These are phyloP conservation scores for Tribolium castaneum DNA, from an alignment of 1,140 invertebrate species.

Conservation along the genomic window DNA sequence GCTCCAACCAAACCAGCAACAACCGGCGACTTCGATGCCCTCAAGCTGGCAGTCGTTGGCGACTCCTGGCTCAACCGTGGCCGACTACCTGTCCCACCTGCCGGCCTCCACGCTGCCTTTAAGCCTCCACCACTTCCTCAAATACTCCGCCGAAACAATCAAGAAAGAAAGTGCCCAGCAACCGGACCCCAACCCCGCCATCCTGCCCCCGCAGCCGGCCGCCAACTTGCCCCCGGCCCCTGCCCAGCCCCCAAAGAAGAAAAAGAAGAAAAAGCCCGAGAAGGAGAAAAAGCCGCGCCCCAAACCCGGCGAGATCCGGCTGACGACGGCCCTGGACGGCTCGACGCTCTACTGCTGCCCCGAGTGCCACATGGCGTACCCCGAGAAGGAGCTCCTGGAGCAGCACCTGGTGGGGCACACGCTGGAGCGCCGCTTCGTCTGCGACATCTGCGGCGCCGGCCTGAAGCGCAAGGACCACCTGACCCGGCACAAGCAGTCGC, in stretches of 20 bases:
- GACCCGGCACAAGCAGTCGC: slow-evolving; percentile 83
- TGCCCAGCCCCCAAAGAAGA: slow-evolving; percentile 71
- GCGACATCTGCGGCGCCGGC: slow-evolving; percentile 86
- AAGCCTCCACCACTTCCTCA: slow-evolving; percentile 84
- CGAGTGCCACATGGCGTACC: slow-evolving; percentile 88
- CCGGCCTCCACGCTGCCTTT: slow-evolving; percentile 80
- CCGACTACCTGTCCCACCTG: slow-evolving; percentile 82
- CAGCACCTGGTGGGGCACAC: slow-evolving; percentile 85
- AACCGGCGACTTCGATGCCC: slow-evolving; percentile 54
- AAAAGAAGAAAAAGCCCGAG: slow-evolving; percentile 83
- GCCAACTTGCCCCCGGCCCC: slow-evolving; percentile 30
- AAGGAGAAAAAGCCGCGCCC: slow-evolving; percentile 84
- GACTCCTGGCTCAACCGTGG: slow-evolving; percentile 79
- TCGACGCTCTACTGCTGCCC: slow-evolving; percentile 87
- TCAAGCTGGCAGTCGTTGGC: slow-evolving; percentile 79
- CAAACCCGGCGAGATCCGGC: slow-evolving; percentile 83
- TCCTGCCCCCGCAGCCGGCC: slow-evolving; percentile 49
- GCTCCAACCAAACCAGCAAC: slow-evolving; percentile 46
- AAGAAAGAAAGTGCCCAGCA: slow-evolving; percentile 71
- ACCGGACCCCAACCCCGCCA: slow-evolving; percentile 52
- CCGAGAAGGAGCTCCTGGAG: slow-evolving; percentile 82
- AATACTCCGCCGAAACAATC: slow-evolving; percentile 83
- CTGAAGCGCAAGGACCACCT: slow-evolving; percentile 85
- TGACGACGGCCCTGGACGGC: slow-evolving; percentile 84
- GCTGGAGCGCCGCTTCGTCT: slow-evolving; percentile 82